These are phyloP conservation scores for Temnothorax longispinosus DNA, from an alignment of 1,140 invertebrate genomes.

Conservation along the genomic window DNA sequence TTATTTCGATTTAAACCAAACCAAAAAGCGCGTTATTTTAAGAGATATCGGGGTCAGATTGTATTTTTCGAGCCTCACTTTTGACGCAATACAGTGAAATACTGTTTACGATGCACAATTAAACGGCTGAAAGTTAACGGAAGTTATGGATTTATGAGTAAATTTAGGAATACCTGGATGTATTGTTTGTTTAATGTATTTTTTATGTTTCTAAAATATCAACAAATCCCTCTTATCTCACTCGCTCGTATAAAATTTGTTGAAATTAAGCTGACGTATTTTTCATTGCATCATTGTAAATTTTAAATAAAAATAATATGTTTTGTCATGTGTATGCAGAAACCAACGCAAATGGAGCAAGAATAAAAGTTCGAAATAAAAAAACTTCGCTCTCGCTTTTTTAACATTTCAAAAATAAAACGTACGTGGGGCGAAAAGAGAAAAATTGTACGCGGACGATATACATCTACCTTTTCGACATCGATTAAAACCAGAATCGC, in stretches of 20 bases:
- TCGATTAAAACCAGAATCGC: conserved; percentile 40
- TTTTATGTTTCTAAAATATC: background rate
- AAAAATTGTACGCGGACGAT: background rate
- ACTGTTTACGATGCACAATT: background rate
- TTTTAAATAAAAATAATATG: conserved; percentile 2
- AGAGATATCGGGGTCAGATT: background rate
- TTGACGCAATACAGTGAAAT: background rate
- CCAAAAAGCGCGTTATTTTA: background rate
- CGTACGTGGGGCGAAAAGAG: background rate
- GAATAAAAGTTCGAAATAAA: background rate
- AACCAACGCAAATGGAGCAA: background rate
- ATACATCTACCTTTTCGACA: background rate
- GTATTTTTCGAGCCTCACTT: background rate
- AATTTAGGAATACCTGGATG: background rate
- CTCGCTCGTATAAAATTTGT: background rate
- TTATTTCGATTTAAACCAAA: background rate
- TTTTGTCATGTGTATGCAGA: background rate
- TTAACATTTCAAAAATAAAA: conserved; percentile 21
- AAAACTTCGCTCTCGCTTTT: background rate
- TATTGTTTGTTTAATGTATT: background rate
- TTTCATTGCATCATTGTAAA: background rate
- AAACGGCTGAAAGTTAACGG: background rate
- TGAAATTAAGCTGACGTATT: background rate
- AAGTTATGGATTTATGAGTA: background rate
- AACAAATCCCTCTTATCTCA: background rate